Evolutionary conservation across 37 sponge, comb jelly and placozoan species (phyloP), one percentile per base, ranked within the genome.

Genomic region (Diacarnus erythraeanus): DNA sequence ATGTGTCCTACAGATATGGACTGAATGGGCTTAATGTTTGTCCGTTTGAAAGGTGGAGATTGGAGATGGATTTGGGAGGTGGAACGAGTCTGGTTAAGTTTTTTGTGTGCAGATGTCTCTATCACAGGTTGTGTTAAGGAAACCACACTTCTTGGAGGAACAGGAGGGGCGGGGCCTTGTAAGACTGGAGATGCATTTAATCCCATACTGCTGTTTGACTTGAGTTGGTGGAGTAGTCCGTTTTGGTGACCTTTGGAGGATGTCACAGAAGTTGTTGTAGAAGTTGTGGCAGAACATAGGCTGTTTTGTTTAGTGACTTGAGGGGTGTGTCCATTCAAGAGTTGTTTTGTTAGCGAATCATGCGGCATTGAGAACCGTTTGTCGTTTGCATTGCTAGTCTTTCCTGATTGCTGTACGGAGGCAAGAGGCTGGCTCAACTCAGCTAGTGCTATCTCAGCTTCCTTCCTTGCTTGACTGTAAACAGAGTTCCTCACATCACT

Each of bases 71-170:
- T 12, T 39, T 17, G 6, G 3, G 38, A 31, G 69, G 31, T 57
- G 17, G 57, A 51, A 44, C 30, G 51, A 29, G 20, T 29, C 6
- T 69, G 69, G 31, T 69, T 69, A 9, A 36, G 36, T 18, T 37
- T 31, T 2, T 3, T 6, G 37, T 12, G 38, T 69, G 20, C 20
- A 36, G 38, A 20, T 20, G 69, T 20, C 3, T 8, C 23, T 70
- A 1, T 40, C 18, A 31, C 38, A 15, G 27, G 59, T 26, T 44
- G 25, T 61, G 25, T 64, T 1, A 87, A 43, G 1, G 87, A 87
- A 2, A 87, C 76, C 21, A 38, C 18, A 39, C 87, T 87, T 29
- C 87, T 59, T 39, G 87, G 87, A 22, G 87, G 86, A 38, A 86
- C 75, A 5, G 65, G 76, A 23, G 82, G 82, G 5, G 66, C 18